phyloP scores from a whole-genome alignment of 2,113 vertebrate genomes.

The Saguinus imperator region DNA sequence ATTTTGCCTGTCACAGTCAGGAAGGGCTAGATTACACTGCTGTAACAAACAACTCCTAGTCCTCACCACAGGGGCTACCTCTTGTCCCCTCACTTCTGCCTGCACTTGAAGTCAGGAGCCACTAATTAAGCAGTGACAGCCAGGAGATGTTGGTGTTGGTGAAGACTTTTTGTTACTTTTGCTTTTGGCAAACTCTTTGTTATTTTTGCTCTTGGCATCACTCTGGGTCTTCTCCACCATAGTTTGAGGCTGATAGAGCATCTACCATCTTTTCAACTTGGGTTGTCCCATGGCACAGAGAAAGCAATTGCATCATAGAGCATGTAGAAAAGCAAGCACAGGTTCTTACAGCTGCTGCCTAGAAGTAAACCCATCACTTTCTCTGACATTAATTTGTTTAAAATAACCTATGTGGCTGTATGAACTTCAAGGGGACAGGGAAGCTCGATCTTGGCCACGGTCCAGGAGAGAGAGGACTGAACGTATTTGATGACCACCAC shows the following conservation, averaged over 20 bases:
- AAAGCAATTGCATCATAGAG: not conserved
- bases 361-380: not conserved
- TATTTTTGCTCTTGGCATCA: no score
- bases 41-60: not conserved
- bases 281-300: not conserved
- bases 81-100: not conserved
- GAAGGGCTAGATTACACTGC: not conserved
- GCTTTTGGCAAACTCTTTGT: not conserved
- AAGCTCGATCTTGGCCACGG: not conserved
- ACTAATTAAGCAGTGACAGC: not conserved
- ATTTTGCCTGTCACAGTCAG: not conserved
- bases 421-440: accelerated
- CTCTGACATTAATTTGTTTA: not conserved
- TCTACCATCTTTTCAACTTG: not conserved
- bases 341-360: not conserved
- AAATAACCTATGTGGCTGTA: accelerated
- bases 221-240: not conserved
- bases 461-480: not conserved
- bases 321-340: accelerated
- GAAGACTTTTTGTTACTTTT: not conserved
- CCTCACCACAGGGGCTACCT: not conserved
- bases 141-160: not conserved
- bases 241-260: not conserved
- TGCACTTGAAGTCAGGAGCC: not conserved
- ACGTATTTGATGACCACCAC: no score